These are phyloP conservation scores for Schizopygopsis malacanthus DNA, from an alignment of 2,797 vertebrate species.

Conservation along the genomic window DNA sequence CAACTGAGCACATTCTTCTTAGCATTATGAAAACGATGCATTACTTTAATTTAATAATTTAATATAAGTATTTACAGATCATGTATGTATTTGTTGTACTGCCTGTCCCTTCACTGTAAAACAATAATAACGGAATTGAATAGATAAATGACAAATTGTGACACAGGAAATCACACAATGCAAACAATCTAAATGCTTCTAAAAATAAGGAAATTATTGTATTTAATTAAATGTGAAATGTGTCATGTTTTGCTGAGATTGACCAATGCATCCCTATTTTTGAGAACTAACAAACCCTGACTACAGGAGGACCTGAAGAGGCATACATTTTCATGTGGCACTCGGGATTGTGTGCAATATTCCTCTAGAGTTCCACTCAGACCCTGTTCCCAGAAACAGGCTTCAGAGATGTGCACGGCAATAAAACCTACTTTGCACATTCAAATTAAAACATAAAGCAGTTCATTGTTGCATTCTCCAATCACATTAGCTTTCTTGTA, in stretches of 20 bases:
- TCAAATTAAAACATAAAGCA: background rate
- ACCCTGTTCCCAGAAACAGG: background rate
- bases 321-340: background rate
- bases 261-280: background rate
- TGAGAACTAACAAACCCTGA: constrained; percentile 18
- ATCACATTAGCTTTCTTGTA: background rate
- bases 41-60: background rate
- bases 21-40: background rate
- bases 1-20: background rate
- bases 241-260: constrained; percentile 8
- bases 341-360: background rate
- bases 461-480: background rate
- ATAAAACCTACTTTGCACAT: background rate
- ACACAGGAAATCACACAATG: background rate
- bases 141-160: background rate
- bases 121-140: background rate
- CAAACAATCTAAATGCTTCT: background rate
- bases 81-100: constrained; percentile 2
- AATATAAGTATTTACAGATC: background rate
- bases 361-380: background rate
- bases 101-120: background rate
- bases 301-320: background rate
- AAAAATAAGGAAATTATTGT: background rate
- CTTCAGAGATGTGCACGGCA: background rate
- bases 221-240: background rate